Conservation (phyloP, 37 sponge, comb jelly and placozoan species). For the Diacarnus erythraeanus region DNA sequence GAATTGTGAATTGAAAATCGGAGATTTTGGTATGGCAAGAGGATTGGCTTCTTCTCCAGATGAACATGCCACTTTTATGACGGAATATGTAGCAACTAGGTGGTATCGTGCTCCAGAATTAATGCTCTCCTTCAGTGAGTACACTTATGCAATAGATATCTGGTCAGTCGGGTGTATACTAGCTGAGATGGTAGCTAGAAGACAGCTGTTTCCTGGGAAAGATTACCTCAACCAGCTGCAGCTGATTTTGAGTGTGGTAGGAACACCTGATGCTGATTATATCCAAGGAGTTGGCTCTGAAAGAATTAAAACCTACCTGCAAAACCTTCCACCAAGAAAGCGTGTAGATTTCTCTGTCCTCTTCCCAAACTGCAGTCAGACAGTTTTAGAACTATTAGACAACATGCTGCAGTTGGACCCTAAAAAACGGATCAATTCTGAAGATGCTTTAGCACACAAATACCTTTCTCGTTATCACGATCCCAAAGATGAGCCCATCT, state of each 20-base stretch:
- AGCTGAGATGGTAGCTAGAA: slow-evolving; percentile 85
- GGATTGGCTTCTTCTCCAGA: slow-evolving; percentile 76
- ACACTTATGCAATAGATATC: slow-evolving; percentile 84
- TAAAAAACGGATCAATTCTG: slow-evolving; percentile 45
- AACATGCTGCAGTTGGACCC: slow-evolving; percentile 77
- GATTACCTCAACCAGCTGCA: slow-evolving; percentile 86
- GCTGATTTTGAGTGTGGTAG: slow-evolving; percentile 86
- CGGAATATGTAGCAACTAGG: slow-evolving; percentile 94
- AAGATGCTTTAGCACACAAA: slow-evolving; percentile 68
- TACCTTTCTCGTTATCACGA: slow-evolving; percentile 85
- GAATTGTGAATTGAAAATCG: slow-evolving; percentile 89
- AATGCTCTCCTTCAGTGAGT: slow-evolving; percentile 84
- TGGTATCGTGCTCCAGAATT: slow-evolving; percentile 97
- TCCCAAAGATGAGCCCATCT: slow-evolving; percentile 84
- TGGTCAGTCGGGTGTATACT: slow-evolving; percentile 94
- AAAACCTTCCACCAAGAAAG: slow-evolving; percentile 52
- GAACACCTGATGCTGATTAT: slow-evolving; percentile 79
- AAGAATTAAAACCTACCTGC: slow-evolving; percentile 75
- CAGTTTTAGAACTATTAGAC: slow-evolving; percentile 70
- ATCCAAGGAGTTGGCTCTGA: slow-evolving; percentile 66
- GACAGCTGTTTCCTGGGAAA: slow-evolving; percentile 87
- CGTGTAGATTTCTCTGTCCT: slow-evolving; percentile 62
- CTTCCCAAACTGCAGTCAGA: slow-evolving; percentile 50
- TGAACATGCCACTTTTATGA: slow-evolving; percentile 88
- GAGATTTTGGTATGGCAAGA: slow-evolving; percentile 77